Percentiles rank a stretch among this genome's conserved stretches.
Conservation (phyloP, 2,888 invertebrate species). For the Ormyrus thymus region DNA sequence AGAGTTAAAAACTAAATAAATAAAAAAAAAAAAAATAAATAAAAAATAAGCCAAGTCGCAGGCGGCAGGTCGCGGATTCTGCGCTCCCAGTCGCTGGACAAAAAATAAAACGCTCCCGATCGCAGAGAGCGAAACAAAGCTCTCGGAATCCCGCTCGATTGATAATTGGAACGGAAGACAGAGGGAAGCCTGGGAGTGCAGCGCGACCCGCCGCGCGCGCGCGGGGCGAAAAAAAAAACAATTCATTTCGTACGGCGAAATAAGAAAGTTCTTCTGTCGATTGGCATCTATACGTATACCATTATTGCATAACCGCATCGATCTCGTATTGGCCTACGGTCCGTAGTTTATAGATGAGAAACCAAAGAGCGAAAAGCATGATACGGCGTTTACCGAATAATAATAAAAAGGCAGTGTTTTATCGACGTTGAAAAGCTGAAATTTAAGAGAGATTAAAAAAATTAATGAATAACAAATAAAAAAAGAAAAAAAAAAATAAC, state of each 20-base stretch:
- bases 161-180: neutral
- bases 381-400: slow-evolving; percentile 41
- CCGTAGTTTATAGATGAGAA: slow-evolving; percentile 50
- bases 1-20: neutral
- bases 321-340: slow-evolving; percentile 53
- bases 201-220: slow-evolving; percentile 8
- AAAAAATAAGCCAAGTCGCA: neutral
- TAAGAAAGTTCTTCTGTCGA: slow-evolving; percentile 56
- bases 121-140: neutral
- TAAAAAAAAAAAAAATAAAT: too few relatives aligned
- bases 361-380: slow-evolving; percentile 48
- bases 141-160: slow-evolving; percentile 10
- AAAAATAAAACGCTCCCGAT: neutral
- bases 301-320: slow-evolving; percentile 43
- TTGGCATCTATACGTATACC: slow-evolving; percentile 43
- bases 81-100: slow-evolving; percentile 13
- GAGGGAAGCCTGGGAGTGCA: slow-evolving; percentile 9
- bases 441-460: slow-evolving; percentile 11
- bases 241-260: slow-evolving; percentile 34
- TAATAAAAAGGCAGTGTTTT: slow-evolving; percentile 14
- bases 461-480: slow-evolving; percentile 14
- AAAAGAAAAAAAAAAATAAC: slow-evolving; percentile 34
- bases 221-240: slow-evolving; percentile 7
- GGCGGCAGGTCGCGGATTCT: neutral
- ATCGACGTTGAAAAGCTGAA: slow-evolving; percentile 46